These are phyloP conservation scores for Felis chaus DNA, from an alignment of 2,113 vertebrate species.

Conservation along the genomic window DNA sequence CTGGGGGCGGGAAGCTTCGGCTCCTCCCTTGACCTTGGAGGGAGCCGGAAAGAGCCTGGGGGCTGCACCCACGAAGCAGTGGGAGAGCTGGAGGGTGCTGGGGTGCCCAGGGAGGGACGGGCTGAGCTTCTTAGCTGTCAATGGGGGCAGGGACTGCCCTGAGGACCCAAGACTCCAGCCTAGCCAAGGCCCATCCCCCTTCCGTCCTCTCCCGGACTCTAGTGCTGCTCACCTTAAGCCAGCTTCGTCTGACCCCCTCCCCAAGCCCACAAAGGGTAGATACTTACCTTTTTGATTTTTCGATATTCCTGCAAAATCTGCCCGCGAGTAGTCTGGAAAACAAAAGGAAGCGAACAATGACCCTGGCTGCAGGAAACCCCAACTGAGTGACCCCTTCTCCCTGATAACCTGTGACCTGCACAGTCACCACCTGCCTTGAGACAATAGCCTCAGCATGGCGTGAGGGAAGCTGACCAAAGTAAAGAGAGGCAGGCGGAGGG, in stretches of 20 bases:
- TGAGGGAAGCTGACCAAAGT: neutral
- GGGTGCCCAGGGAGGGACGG: neutral
- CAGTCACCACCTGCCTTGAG: neutral
- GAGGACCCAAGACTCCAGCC: neutral
- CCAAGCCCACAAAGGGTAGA: accelerated
- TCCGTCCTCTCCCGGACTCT: no score
- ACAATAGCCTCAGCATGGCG: neutral
- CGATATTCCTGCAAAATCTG: constrained; percentile 98
- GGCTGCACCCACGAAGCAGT: neutral
- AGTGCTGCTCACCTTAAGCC: neutral
- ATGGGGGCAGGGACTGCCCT: neutral
- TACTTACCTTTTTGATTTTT: constrained; percentile 97
- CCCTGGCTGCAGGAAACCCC: neutral
- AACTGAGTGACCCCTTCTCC: neutral
- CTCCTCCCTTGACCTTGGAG: neutral
- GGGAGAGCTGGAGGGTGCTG: neutral
- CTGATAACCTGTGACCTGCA: neutral
- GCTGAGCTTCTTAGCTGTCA: neutral
- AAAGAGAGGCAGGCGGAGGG: neutral
- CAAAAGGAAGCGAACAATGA: neutral
- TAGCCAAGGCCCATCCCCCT: neutral
- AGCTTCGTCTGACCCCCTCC: neutral
- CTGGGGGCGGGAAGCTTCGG: neutral
- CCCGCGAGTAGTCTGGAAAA: constrained; percentile 93
- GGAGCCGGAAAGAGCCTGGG: neutral